Evolutionary conservation across 1,140 invertebrate genomes (phyloP), one percentile per base, ranked within the genome.

Genomic region (Samia ricini): DNA sequence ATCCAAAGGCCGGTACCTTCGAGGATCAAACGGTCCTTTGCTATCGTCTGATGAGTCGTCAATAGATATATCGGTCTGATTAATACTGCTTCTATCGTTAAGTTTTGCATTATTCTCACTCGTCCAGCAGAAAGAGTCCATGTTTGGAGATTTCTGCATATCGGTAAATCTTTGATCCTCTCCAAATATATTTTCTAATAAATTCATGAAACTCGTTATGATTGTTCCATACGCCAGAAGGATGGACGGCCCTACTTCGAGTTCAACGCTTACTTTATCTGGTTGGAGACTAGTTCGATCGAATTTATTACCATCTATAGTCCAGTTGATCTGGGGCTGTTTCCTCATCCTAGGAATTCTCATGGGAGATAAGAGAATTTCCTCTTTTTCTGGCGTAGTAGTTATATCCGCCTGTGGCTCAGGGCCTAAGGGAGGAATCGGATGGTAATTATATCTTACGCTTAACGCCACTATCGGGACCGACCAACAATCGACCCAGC

Each of bases 181-280:
- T 0, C 98, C 98, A 88, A 99, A 97, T 64, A 99, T 97, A 79
- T 99, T 99, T 91, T 99, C 98, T 92, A 98, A 96, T 2, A 98
- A 92, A 90, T 97, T 95, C 61, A 98, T 94, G 72, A 98, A 95
- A 81, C 96, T 95, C 49, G 95, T 94, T 4, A 99, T 91, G 2
- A 98, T 94, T 19, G 97, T 95, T 1, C 98, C 98, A 85, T 98
- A 99, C 0, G 98, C 91, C 66, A 97, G 93, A 0, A 99, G 84
- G 19, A 97, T 94, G 0, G 98, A 99, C 0, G 98, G 97, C 0
- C 97, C 97, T 15, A 99, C 97, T 91, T 98, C 97, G 15, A 99
- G 88, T 75, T 99, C 98, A 1, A 99, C 93, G 64, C 93, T 95
- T 0, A 99, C 96, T 84, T 94, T 94, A 88, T 99, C 98, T 0